Percentiles rank a stretch among this genome's conserved stretches.
These are phyloP conservation scores for Vespertilio murinus DNA, from an alignment of 2,797 vertebrate species.

Conservation along the genomic window DNA sequence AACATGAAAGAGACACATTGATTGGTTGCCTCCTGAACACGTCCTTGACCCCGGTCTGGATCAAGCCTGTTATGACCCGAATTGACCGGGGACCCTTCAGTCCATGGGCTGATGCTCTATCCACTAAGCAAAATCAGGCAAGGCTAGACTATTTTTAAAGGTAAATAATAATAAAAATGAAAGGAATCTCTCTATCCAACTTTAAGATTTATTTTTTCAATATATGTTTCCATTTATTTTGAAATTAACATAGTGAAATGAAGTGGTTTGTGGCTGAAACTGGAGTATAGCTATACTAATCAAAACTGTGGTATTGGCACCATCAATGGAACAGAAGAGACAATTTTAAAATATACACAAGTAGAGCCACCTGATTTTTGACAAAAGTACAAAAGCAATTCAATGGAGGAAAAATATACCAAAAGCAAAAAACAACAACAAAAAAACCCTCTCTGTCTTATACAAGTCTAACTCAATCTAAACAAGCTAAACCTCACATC, in stretches of 20 bases:
- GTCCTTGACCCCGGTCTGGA: accelerated
- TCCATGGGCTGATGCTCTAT: too few relatives aligned
- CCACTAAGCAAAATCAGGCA: too few relatives aligned
- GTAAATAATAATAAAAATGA: neutral
- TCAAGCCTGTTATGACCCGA: too few relatives aligned
- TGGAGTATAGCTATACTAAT: neutral
- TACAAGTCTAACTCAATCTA: neutral
- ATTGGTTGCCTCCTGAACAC: too few relatives aligned
- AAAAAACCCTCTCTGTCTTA: too few relatives aligned
- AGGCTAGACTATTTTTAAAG: neutral
- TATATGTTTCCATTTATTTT: neutral
- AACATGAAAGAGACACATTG: too few relatives aligned
- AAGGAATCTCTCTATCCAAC: neutral
- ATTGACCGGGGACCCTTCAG: too few relatives aligned
- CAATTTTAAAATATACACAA: neutral
- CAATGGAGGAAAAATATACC: neutral
- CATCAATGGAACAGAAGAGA: neutral
- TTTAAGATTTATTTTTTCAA: neutral
- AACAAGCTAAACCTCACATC: neutral
- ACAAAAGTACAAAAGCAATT: neutral
- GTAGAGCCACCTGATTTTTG: neutral
- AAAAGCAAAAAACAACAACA: neutral
- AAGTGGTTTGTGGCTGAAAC: neutral
- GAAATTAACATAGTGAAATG: neutral
- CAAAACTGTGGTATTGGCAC: neutral